Evolutionary conservation across 2,888 invertebrate genomes (phyloP).

Genomic region (Drosophila melanosoma): DNA sequence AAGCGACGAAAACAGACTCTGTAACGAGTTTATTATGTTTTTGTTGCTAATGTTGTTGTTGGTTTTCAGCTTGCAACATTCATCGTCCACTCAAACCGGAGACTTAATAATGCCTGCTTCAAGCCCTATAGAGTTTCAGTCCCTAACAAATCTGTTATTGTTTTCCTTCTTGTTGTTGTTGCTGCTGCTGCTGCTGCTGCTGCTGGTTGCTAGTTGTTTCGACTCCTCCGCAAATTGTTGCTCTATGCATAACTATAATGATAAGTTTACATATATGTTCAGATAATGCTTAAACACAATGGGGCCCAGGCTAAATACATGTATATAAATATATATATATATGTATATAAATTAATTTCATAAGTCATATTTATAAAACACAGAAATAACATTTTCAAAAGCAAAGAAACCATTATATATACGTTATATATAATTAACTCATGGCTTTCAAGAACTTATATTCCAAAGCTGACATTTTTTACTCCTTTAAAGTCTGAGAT

Average conservation of each 20-base stretch:
- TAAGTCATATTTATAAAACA: not conserved
- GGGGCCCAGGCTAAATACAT: not conserved
- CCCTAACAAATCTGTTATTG: conserved; percentile 8
- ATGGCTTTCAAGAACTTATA: not conserved
- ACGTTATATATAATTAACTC: no score
- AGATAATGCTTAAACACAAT: conserved; percentile 11
- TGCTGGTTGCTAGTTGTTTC: not conserved
- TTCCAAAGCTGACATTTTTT: not conserved
- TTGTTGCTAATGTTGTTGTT: not conserved
- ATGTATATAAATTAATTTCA: not conserved
- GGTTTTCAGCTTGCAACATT: conserved; percentile 28
- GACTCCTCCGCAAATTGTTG: conserved; percentile 45
- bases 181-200: not conserved
- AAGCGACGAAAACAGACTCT: conserved; percentile 32
- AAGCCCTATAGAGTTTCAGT: conserved; percentile 25
- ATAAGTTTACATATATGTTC: conserved; percentile 2
- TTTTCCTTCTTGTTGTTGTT: conserved; percentile 1
- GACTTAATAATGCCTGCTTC: conserved; percentile 4
- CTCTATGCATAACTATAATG: conserved; percentile 5
- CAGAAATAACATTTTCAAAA: not conserved
- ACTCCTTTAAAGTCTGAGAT: not conserved
- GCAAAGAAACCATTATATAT: not conserved
- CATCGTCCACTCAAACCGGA: conserved; percentile 12
- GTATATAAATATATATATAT: not conserved
- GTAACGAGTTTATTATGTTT: conserved; percentile 57